These are phyloP conservation scores for Lasioglossum albipes DNA, from an alignment of 1,140 invertebrate genomes.

Conservation along the genomic window DNA sequence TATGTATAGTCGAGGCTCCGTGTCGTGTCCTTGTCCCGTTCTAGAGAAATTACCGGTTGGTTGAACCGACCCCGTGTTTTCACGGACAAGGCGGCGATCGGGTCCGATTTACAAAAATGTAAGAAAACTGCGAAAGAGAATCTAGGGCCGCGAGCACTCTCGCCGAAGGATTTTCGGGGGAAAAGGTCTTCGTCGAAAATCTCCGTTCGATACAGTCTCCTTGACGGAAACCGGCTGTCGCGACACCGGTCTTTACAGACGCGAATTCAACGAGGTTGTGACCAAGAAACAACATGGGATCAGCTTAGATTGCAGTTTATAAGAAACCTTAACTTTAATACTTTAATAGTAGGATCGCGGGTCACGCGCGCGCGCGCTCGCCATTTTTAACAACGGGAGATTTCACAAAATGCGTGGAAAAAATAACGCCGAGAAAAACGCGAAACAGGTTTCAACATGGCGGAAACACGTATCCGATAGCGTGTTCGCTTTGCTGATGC, in stretches of 20 bases:
- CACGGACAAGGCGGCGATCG: conserved; percentile 15
- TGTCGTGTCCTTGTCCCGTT: conserved; percentile 16
- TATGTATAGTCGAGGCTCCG: background rate
- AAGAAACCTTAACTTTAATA: conserved; percentile 67
- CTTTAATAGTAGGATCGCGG: conserved; percentile 61
- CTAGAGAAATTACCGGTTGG: conserved; percentile 17
- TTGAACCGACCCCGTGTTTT: background rate
- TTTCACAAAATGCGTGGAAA: too few relatives aligned
- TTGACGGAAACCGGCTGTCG: conserved; percentile 4
- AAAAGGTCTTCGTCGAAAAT: conserved; percentile 53
- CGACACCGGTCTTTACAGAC: conserved; percentile 1
- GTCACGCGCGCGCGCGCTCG: conserved; percentile 39
- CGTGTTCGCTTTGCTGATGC: conserved; percentile 39
- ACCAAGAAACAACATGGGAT: conserved; percentile 76
- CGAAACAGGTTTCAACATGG: background rate
- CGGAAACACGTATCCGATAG: background rate
- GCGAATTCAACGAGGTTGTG: conserved; percentile 74
- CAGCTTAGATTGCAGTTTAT: conserved; percentile 76
- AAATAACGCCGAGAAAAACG: too few relatives aligned
- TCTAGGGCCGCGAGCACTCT: background rate
- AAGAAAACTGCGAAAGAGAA: conserved; percentile 16
- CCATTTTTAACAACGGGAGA: background rate
- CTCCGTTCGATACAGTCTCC: conserved; percentile 36
- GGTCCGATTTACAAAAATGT: background rate
- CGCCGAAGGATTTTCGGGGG: conserved; percentile 21